phyloP scores from a whole-genome alignment of 2,888 invertebrate genomes.

The Leucophora obtusa region DNA sequence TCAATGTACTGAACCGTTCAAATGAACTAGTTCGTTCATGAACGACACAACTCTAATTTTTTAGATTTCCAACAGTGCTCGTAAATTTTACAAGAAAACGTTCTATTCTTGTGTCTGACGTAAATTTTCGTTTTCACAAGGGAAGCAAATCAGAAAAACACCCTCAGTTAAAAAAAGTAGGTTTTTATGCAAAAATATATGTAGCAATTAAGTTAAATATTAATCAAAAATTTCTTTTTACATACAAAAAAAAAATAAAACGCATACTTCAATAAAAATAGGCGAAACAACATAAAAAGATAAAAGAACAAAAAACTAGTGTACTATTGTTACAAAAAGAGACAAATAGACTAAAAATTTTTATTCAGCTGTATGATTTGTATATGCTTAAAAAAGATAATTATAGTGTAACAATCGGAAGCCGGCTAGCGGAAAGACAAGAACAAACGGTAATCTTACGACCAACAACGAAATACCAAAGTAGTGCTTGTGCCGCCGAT shows the following conservation, averaged over 20 bases:
- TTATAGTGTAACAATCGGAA: background rate
- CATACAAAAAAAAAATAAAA: background rate
- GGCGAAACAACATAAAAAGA: constrained; percentile 9
- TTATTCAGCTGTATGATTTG: background rate
- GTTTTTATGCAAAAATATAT: no score
- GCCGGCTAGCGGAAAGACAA: constrained; percentile 49
- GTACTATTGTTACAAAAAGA: constrained; percentile 34
- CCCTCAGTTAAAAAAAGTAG: no score
- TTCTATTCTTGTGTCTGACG: constrained; percentile 68
- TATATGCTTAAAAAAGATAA: constrained; percentile 33
- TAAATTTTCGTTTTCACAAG: constrained; percentile 65
- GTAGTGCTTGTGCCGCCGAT: constrained; percentile 64
- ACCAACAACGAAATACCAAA: constrained; percentile 50
- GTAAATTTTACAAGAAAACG: constrained; percentile 35
- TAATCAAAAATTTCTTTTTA: background rate
- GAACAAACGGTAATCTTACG: constrained; percentile 49
- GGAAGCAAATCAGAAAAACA: constrained; percentile 19
- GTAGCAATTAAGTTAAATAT: no score
- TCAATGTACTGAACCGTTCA: no score
- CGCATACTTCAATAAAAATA: background rate
- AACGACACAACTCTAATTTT: no score
- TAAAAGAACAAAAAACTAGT: constrained; percentile 32
- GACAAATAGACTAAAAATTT: background rate
- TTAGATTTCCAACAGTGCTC: no score
- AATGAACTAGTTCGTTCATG: no score